Evolutionary conservation across 2,797 vertebrate species (phyloP), one percentile per base, ranked within the genome.

Genomic region (Babyrousa celebensis): DNA sequence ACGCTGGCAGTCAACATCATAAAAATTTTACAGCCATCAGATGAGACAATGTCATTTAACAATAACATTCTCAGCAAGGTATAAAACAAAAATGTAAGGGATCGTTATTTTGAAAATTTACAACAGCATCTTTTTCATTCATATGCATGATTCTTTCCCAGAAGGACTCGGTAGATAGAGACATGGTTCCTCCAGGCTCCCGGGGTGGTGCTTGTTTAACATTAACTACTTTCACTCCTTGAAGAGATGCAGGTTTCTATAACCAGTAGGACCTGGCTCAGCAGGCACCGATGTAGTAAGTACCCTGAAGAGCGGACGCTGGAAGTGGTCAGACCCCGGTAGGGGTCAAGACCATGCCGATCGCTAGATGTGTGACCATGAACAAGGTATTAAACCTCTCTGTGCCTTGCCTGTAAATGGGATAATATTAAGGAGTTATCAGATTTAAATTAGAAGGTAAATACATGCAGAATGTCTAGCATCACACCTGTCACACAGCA

Each of bases 41-140:
- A 84, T 74, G 75, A 92, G 86, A 85, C 14, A 32, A 12, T 89
- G 52, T 85, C 95, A 89, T 80, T 96, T 91, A 96, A 89, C 67
- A 93, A 83, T 60, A 71, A 78, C n/a, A 23, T 58, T 78, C 67
- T 74, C 71, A 86, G 40, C 77, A 72, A 94, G n/a, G 36, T 91
- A 71, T 80, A 88, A 96, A 94, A 85, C 58, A 77, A 68, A 96
- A 95, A 80, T 71, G 29, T 52, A 91, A 94, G 17, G 56, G 79
- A 60, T 95, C 60, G 6, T 79, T 92, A 68, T 95, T 95, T 96
- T 68, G 91, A 87, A 96, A 93, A 96, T 91, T 87, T 71, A 93
- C 32, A 77, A 1, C 63, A 40, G 77, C 40, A 1, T 70, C 71
- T 71, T 80, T 63, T 56, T 91, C 60, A 72, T 86, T 93, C 36